A percentile compares a stretch with the other conserved stretches of the same genome.
phyloP scores from a whole-genome alignment of 2,113 vertebrate species.

The Macquaria australasica region DNA sequence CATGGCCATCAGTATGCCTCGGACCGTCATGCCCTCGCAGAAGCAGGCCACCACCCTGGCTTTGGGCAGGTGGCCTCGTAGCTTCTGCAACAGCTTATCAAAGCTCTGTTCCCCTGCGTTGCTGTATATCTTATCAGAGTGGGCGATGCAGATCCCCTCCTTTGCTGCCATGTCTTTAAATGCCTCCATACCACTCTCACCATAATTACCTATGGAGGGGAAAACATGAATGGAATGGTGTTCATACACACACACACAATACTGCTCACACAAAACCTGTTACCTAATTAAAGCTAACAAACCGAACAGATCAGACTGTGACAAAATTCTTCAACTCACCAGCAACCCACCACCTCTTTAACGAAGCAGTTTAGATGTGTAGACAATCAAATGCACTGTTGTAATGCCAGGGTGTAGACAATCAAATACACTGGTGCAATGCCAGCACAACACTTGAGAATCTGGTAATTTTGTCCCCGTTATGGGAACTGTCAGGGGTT shows the following conservation, averaged over 20 bases:
- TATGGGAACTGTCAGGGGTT: constrained; percentile 65
- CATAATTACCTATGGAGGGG: constrained; percentile 91
- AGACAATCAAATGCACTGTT: constrained; percentile 5
- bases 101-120: constrained; percentile 96
- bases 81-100: constrained; percentile 93
- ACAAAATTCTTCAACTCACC: background rate
- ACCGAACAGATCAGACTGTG: background rate
- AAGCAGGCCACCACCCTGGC: constrained; percentile 97
- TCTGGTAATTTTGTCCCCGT: constrained; percentile 52
- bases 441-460: constrained; percentile 46
- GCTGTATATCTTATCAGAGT: constrained; percentile 99
- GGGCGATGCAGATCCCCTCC: constrained; percentile 97
- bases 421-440: constrained; percentile 8
- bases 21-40: constrained; percentile 98
- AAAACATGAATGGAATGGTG: background rate
- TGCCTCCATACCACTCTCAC: constrained; percentile 99
- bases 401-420: constrained; percentile 6
- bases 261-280: background rate
- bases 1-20: constrained; percentile 98
- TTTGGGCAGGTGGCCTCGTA: constrained; percentile 93
- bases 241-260: background rate
- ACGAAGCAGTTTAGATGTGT: background rate
- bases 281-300: background rate
- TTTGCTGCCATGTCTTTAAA: constrained; percentile 98
- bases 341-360: background rate